Conservation (phyloP, 2,797 vertebrate species). For the Xyrichtys novacula region DNA sequence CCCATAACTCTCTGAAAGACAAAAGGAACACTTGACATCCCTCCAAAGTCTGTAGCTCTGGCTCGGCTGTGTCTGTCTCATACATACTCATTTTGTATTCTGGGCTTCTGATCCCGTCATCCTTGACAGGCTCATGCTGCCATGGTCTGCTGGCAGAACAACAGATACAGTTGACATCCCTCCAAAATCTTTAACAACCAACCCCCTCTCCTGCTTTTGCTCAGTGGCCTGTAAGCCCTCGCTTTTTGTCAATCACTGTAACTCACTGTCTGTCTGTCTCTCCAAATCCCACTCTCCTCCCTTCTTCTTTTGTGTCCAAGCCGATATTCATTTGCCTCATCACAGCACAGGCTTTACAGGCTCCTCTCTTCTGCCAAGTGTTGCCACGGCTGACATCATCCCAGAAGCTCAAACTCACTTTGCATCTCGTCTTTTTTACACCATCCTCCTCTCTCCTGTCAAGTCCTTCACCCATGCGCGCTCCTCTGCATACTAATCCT, state of each 20-base stretch:
- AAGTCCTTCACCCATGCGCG: conserved; percentile 13
- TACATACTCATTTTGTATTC: conserved; percentile 54
- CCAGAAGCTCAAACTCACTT: conserved; percentile 41
- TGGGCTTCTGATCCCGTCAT: conserved; percentile 39
- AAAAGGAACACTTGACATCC: conserved; percentile 66
- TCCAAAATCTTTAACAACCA: conserved; percentile 55
- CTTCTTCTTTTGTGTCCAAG: conserved; percentile 34
- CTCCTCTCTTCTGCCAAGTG: conserved; percentile 31
- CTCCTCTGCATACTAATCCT: conserved; percentile 48
- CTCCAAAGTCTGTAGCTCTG: conserved; percentile 59
- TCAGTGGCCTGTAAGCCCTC: conserved; percentile 53
- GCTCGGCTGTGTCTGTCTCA: conserved; percentile 41
- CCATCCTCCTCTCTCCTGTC: conserved; percentile 37
- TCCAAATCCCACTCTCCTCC: conserved; percentile 28
- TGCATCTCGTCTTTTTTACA: conserved; percentile 48
- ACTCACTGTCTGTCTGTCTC: conserved; percentile 31
- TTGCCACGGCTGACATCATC: conserved; percentile 54
- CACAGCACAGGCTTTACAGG: conserved; percentile 21
- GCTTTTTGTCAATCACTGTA: conserved; percentile 48
- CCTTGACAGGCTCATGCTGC: conserved; percentile 47
- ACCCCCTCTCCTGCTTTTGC: conserved; percentile 18
- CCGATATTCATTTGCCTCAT: conserved; percentile 41
- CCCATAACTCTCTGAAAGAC: conserved; percentile 35
- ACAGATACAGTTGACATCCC: conserved; percentile 60
- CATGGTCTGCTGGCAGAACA: conserved; percentile 59